Evolutionary conservation across 2,888 invertebrate species (phyloP).

Genomic region (Carpatolechia fugitivella): DNA sequence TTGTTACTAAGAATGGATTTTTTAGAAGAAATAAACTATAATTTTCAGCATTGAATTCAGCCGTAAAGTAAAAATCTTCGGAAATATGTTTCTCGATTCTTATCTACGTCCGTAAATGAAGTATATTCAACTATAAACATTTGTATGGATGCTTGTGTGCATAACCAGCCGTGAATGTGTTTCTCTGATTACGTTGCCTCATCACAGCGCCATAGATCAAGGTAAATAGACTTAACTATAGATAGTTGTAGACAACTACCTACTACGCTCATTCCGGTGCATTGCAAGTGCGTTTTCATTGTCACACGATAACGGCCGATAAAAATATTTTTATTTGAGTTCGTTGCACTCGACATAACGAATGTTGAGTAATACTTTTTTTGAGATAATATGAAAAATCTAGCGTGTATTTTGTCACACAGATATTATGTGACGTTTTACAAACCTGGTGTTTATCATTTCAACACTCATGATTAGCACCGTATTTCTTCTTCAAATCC

Average conservation of each 20-base stretch:
- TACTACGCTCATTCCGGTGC: constrained; percentile 1
- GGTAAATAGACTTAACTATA: constrained; percentile 33
- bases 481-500: no score
- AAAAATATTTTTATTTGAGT: constrained; percentile 12
- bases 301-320: constrained; percentile 8
- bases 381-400: not conserved
- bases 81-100: not conserved
- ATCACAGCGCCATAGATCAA: constrained; percentile 45
- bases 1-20: no score
- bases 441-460: no score
- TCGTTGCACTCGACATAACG: constrained; percentile 4
- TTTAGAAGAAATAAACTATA: no score
- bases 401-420: not conserved
- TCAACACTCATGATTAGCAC: no score
- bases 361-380: not conserved
- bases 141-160: constrained; percentile 3
- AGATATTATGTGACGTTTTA: not conserved
- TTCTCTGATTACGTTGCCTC: constrained; percentile 22
- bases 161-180: not conserved
- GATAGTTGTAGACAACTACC: no score
- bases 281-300: constrained; percentile 17
- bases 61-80: no score
- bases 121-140: not conserved
- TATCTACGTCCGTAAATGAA: not conserved
- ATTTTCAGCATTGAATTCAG: no score